Base-by-base conservation (phyloP, 2,888 invertebrate genomes). In the Ethmia dodecea region DNA sequence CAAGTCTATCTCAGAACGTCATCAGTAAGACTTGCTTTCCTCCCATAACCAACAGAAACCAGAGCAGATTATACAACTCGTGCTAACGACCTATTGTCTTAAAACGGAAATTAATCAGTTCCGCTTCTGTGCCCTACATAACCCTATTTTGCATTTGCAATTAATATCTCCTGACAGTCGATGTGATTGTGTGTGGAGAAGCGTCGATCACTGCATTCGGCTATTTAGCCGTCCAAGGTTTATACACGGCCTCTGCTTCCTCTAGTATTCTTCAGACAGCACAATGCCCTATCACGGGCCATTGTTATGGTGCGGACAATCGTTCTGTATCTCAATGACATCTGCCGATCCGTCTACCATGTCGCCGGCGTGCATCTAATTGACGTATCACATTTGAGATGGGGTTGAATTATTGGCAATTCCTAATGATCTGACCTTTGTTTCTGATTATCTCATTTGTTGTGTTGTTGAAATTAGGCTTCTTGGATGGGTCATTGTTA, bases 311-410 rank as follows among this genome's bases (percentile, higher is more conserved):
- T 48, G 37, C 25, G 26, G 63, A 68, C 74, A 70, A 75, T 74
- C 60, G 64, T 43, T 37, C 46, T 46, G 55, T 77, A 81, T 83
- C 80, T 78, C 79, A 81, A 80, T 80, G 79, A 74, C 80, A 83
- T 83, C 79, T 58, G 58, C 50, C 56, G 53, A 64, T 60, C 60
- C 63, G 60, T 71, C 66, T 62, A 57, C 47, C 55, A 58, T 56
- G 54, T 55, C 22, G 22, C 9, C n/a, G 8, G 22, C 22, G n/a
- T n/a, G n/a, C 22, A n/a, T 22, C 22, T 22, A 47, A 43, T 42
- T 26, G 34, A n/a, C n/a, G n/a, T n/a, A n/a, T n/a, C n/a, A n/a
- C 29, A 43, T 36, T 46, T 30, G 32, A 46, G 33, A 28, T 36
- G 38, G 35, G 37, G n/a, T n/a, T n/a, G n/a, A n/a, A n/a, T n/a